Conservation (phyloP, 1,140 invertebrate genomes). For the Chrysopa pallens region DNA sequence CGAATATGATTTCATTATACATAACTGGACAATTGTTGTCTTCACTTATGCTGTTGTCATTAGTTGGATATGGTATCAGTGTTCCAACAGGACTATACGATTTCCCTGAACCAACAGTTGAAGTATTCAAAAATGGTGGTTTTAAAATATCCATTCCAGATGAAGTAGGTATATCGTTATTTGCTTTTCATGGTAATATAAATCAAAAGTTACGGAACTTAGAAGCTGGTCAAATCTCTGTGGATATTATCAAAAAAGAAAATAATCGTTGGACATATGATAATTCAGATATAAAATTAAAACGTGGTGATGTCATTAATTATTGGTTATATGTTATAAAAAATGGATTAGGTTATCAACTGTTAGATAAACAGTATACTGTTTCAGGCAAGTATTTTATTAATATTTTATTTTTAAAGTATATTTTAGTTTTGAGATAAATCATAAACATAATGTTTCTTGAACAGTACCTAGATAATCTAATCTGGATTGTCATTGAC, state of each 20-base stretch:
- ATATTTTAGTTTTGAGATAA: too few relatives aligned
- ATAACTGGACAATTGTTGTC: too few relatives aligned
- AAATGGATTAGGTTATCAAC: conserved; percentile 18
- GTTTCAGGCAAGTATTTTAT: conserved; percentile 10
- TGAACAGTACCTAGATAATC: too few relatives aligned
- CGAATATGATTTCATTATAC: too few relatives aligned
- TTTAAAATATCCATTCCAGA: conserved; percentile 18
- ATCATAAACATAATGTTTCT: too few relatives aligned
- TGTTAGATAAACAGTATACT: conserved; percentile 11
- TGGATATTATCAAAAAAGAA: conserved; percentile 22
- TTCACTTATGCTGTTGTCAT: too few relatives aligned
- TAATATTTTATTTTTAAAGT: background rate
- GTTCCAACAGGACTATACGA: background rate
- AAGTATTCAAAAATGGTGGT: conserved; percentile 11
- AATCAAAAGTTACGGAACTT: conserved; percentile 16
- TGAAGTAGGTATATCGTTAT: conserved; percentile 14
- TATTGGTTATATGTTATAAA: conserved; percentile 36
- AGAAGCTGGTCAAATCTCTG: conserved; percentile 28
- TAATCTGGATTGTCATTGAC: too few relatives aligned
- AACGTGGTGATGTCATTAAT: conserved; percentile 28
- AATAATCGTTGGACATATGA: conserved; percentile 28
- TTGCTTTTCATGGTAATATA: conserved; percentile 21
- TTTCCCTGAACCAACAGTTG: conserved; percentile 12
- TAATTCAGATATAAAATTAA: conserved; percentile 21
- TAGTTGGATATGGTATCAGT: background rate